Percentiles rank a stretch among this genome's conserved stretches.
These are phyloP conservation scores for Chironomus striatipennis DNA, from an alignment of 1,140 invertebrate species.

Conservation along the genomic window DNA sequence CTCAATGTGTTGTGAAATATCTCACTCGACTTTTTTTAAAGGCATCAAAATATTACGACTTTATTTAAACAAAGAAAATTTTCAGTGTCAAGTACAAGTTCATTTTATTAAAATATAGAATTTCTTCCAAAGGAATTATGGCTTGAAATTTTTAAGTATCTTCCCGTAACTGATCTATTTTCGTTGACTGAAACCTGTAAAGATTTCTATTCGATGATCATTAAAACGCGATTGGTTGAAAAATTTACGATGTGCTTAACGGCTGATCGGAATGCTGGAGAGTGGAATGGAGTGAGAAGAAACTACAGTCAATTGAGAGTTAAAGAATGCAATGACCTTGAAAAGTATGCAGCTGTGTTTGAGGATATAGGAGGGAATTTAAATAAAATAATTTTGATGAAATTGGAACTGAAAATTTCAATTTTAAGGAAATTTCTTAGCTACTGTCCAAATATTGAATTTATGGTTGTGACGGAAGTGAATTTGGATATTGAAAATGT, in stretches of 20 bases:
- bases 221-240: not conserved
- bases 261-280: no score
- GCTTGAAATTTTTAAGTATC: not conserved
- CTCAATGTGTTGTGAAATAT: no score
- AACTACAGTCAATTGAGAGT: not conserved
- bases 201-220: not conserved
- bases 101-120: not conserved
- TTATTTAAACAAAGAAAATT: not conserved
- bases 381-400: not conserved
- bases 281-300: not conserved
- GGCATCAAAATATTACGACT: no score
- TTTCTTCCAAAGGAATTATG: not conserved
- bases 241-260: not conserved
- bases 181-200: not conserved
- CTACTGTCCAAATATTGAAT: not conserved
- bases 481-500: not conserved
- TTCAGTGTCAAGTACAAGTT: constrained; percentile 6
- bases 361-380: not conserved
- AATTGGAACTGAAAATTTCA: not conserved
- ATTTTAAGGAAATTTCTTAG: not conserved
- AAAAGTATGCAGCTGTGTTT: not conserved
- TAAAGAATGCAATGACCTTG: not conserved
- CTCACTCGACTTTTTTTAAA: no score
- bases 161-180: not conserved
- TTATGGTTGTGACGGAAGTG: not conserved